phyloP scores from a whole-genome alignment of 2,888 invertebrate species.

The Clostera curtula region DNA sequence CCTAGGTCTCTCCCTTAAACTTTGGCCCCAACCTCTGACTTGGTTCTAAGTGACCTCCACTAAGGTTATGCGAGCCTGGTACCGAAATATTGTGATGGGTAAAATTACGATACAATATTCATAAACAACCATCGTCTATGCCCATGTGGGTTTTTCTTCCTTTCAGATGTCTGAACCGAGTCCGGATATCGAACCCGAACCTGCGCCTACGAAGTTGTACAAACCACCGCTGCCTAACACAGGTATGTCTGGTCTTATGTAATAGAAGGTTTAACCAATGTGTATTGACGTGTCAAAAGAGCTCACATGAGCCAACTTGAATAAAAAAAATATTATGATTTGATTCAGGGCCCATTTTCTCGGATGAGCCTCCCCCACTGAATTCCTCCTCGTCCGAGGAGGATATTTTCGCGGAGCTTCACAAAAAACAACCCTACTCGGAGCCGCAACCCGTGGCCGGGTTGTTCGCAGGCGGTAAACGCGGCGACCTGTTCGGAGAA shows the following conservation, averaged over 20 bases:
- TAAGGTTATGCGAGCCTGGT: no score
- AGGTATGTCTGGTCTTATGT: slow-evolving; percentile 25
- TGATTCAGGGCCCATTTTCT: slow-evolving; percentile 57
- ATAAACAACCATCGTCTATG: no score
- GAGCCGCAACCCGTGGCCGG: slow-evolving; percentile 10
- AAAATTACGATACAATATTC: no score
- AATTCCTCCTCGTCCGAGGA: slow-evolving; percentile 37
- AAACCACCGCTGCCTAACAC: slow-evolving; percentile 56
- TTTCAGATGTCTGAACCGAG: slow-evolving; percentile 18
- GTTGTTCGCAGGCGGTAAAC: slow-evolving; percentile 8
- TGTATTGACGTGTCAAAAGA: no score
- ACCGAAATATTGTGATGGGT: no score
- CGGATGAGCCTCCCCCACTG: slow-evolving; percentile 74
- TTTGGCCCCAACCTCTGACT: no score
- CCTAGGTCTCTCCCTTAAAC: no score
- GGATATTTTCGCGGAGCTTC: slow-evolving; percentile 52
- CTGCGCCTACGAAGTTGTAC: slow-evolving; percentile 43
- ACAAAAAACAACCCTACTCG: slow-evolving; percentile 30
- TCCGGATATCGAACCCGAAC: slow-evolving; percentile 26
- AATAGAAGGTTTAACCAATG: no score
- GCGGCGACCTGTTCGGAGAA: slow-evolving; percentile 28
- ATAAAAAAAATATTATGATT: neutral
- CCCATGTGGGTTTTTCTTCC: neutral
- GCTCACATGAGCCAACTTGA: no score
- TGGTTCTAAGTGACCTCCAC: no score